Base-by-base conservation (phyloP, 2,888 invertebrate genomes). In the Leucophenga maculata region DNA sequence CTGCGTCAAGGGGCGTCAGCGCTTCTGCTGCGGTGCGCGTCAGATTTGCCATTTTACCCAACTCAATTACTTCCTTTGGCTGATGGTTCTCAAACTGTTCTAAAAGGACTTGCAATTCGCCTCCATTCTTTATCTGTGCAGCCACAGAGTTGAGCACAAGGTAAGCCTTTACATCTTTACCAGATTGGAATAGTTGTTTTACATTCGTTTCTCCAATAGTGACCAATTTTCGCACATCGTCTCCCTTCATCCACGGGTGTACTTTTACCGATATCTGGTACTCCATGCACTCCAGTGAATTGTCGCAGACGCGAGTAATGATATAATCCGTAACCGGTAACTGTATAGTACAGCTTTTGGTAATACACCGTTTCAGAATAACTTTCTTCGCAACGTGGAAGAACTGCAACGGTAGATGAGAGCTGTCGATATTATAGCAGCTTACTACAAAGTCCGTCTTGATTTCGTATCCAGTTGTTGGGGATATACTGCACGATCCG, bases 131-230 rank as follows among this genome's bases (percentile, higher is more conserved):
- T 16, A 50, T 11, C 1, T 50, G n/a, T 1, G 16, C 14, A 1
- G 50, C 50, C 50, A 50, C 16, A 1, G 50, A 50, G 50, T 50
- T 50, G 50, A 50, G 50, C 14, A 50, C 50, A 50, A 50, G n/a
- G 16, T 50, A 50, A 1, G 50, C 50, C n/a, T 50, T 18, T 1
- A 16, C 8, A 3, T 50, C 16, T 18, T 18, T 8, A 2, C 18
- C 18, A 6, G 6, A 2, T 50, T 50, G 50, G 3, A 50, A 16
- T 3, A 50, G 50, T 8, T 50, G 50, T 18, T n/a, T 1, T 18
- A 50, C 50, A 50, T 50, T 50, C 16, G 18, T 16, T 16, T 50
- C 16, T 11, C 18, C 50, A 50, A 16, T 8, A 18, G 9, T n/a
- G 6, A 50, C 6, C 16, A 50, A 2, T 13, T 50, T 50, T 16